phyloP scores from a whole-genome alignment of 2,797 vertebrate species.

The Melanotaenia parkinsoni region DNA sequence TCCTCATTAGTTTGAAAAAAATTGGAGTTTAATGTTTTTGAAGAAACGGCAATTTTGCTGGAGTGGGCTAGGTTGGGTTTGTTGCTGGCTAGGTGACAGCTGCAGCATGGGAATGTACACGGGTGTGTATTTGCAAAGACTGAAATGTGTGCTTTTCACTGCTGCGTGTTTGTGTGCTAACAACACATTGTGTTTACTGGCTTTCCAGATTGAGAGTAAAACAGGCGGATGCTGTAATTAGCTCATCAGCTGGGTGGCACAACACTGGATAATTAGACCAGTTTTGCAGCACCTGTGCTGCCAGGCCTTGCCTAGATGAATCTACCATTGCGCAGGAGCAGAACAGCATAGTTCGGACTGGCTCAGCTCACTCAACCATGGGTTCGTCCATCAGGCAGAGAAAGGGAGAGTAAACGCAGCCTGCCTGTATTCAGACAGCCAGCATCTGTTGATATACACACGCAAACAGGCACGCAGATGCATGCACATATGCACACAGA shows the following conservation, averaged over 20 bases:
- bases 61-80: conserved; percentile 67
- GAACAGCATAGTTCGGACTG: conserved; percentile 32
- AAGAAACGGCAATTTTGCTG: conserved; percentile 70
- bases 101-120: conserved; percentile 65
- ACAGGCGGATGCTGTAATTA: conserved; percentile 84
- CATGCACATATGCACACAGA: conserved; percentile 35
- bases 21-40: conserved; percentile 72
- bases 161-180: conserved; percentile 59
- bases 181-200: conserved; percentile 79
- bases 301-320: conserved; percentile 56
- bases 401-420: conserved; percentile 44
- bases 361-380: conserved; percentile 53
- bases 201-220: conserved; percentile 82
- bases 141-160: conserved; percentile 62
- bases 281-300: conserved; percentile 77
- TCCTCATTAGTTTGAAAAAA: conserved; percentile 61
- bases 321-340: conserved; percentile 37
- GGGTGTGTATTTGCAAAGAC: conserved; percentile 59
- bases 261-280: conserved; percentile 84
- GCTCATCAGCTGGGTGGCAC: conserved; percentile 85
- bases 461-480: conserved; percentile 57
- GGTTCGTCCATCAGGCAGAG: conserved; percentile 64
- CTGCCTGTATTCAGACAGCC: conserved; percentile 61
- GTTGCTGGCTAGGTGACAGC: conserved; percentile 74
- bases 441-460: conserved; percentile 74